Conservation (phyloP, 64 coral and sea anemone genomes). For the Montipora sp. region DNA sequence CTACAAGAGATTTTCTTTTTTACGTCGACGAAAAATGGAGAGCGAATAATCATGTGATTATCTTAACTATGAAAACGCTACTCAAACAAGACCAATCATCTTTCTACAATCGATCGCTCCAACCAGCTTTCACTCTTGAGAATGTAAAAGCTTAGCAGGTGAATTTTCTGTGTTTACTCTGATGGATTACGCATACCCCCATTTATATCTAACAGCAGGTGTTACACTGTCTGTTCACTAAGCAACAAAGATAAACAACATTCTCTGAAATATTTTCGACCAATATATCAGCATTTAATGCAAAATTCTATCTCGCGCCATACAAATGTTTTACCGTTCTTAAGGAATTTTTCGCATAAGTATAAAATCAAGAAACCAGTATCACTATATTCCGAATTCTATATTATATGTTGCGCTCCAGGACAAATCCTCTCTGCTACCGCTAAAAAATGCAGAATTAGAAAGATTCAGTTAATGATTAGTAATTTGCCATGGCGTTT, state of each 20-base stretch:
- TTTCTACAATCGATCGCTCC: background rate
- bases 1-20: background rate
- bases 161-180: background rate
- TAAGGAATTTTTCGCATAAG: too few relatives aligned
- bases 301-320: too few relatives aligned
- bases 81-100: background rate
- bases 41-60: background rate
- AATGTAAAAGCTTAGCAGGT: constrained; percentile 16
- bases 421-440: too few relatives aligned
- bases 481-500: too few relatives aligned
- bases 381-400: too few relatives aligned
- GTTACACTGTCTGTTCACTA: background rate
- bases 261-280: too few relatives aligned
- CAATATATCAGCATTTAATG: too few relatives aligned
- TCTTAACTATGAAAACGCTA: constrained; percentile 1
- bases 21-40: background rate
- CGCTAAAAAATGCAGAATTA: too few relatives aligned
- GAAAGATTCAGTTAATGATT: too few relatives aligned
- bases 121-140: background rate
- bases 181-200: background rate
- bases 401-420: too few relatives aligned
- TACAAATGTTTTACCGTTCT: too few relatives aligned
- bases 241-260: background rate
- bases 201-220: background rate
- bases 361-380: too few relatives aligned